Percentiles rank a stretch among this genome's conserved stretches.
These are phyloP conservation scores for Tetropium fuscum DNA, from an alignment of 2,888 invertebrate genomes.

Conservation along the genomic window DNA sequence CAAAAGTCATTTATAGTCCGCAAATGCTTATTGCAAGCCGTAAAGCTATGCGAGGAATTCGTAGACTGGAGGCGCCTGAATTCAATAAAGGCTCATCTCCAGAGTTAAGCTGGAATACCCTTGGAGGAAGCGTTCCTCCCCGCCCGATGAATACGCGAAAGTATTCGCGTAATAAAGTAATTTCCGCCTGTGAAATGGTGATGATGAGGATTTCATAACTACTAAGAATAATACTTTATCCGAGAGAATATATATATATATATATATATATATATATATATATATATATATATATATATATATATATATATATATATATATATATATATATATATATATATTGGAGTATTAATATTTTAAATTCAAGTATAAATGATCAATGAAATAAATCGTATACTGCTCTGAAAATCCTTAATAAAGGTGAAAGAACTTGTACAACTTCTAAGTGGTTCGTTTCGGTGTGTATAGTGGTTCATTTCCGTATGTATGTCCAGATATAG, in stretches of 20 bases:
- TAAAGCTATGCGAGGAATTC: conserved; percentile 55
- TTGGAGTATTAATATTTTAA: no score
- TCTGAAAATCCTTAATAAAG: no score
- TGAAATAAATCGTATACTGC: no score
- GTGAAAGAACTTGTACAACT: no score
- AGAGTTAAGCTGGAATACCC: conserved; percentile 42
- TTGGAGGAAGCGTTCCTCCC: conserved; percentile 29
- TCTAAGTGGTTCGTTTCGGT: no score
- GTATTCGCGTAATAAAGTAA: conserved; percentile 54
- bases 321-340: no score
- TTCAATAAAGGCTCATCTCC: conserved; percentile 59
- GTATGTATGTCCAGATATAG: no score
- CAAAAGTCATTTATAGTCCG: conserved; percentile 54
- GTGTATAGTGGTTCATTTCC: no score
- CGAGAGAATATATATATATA: neutral
- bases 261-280: no score
- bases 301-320: no score
- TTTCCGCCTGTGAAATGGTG: conserved; percentile 35
- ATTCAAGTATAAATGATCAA: no score
- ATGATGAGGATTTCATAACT: conserved; percentile 30
- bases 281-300: no score
- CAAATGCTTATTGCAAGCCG: conserved; percentile 49
- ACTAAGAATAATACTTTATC: conserved; percentile 5
- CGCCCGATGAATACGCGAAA: conserved; percentile 53
- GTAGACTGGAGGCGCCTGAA: conserved; percentile 54